A percentile compares a stretch with the other conserved stretches of the same genome.
Conservation (phyloP, 2,888 invertebrate genomes). For the Monochamus alternatus region DNA sequence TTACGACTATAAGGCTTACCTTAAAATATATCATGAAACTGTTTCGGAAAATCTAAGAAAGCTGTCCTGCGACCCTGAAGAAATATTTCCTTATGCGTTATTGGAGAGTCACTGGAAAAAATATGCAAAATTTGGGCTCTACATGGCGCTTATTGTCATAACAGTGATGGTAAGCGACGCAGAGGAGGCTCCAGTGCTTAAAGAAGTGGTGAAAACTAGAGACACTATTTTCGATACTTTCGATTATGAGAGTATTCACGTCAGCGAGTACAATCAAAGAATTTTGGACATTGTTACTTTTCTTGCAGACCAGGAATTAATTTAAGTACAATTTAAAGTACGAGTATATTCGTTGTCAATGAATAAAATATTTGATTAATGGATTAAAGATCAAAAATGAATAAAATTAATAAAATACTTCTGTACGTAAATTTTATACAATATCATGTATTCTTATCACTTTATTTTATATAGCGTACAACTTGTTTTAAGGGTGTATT, state of each 20-base stretch:
- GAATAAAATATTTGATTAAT: neutral
- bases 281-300: constrained; percentile 28
- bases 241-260: neutral
- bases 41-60: constrained; percentile 50
- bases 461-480: no score
- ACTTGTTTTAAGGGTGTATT: no score
- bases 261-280: constrained; percentile 10
- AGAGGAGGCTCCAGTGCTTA: constrained; percentile 33
- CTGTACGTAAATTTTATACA: no score
- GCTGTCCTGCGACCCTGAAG: constrained; percentile 54
- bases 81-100: constrained; percentile 47
- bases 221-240: neutral
- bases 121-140: constrained; percentile 33
- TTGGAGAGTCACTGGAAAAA: constrained; percentile 39
- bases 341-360: neutral
- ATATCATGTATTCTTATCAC: no score
- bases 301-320: constrained; percentile 20
- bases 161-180: constrained; percentile 39
- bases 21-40: constrained; percentile 55
- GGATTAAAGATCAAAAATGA: neutral
- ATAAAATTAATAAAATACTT: no score
- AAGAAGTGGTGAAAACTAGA: neutral
- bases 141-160: constrained; percentile 36
- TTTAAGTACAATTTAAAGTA: neutral
- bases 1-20: constrained; percentile 51